These are phyloP conservation scores for Philotrypesis tridentata DNA, from an alignment of 1,140 invertebrate species.

Conservation along the genomic window DNA sequence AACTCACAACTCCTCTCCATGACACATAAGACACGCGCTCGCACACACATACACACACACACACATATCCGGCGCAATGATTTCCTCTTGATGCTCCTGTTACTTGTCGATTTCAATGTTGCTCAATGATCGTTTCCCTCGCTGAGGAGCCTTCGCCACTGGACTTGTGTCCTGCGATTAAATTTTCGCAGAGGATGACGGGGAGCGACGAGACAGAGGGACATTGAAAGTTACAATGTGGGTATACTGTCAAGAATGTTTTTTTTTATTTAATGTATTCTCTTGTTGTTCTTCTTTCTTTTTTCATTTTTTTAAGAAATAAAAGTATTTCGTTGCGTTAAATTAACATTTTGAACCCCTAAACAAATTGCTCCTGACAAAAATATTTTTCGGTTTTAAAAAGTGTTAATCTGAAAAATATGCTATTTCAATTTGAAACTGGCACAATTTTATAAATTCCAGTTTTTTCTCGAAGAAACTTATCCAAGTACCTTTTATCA, in stretches of 20 bases:
- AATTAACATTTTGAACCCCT: slow-evolving; percentile 37
- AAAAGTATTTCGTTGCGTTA: slow-evolving; percentile 40
- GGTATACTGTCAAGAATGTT: slow-evolving; percentile 25
- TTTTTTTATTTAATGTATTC: background rate
- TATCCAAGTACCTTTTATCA: slow-evolving; percentile 36
- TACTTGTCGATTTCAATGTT: slow-evolving; percentile 31
- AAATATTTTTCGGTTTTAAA: slow-evolving; percentile 46
- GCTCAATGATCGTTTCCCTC: slow-evolving; percentile 41
- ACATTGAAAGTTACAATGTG: background rate
- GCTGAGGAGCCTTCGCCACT: background rate
- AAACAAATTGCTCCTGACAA: slow-evolving; percentile 45
- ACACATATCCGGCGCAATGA: no score
- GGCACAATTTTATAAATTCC: slow-evolving; percentile 43
- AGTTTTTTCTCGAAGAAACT: slow-evolving; percentile 42
- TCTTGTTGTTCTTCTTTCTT: background rate
- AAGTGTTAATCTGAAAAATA: slow-evolving; percentile 43
- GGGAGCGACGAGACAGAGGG: background rate
- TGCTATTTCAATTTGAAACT: slow-evolving; percentile 45
- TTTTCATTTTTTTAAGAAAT: slow-evolving; percentile 34
- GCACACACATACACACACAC: no score
- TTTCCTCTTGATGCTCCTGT: background rate
- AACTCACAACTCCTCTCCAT: no score
- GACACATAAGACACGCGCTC: no score
- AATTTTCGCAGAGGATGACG: background rate
- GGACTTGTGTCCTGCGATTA: background rate